Percentiles rank a stretch among this genome's conserved stretches.
phyloP scores from a whole-genome alignment of 2,888 invertebrate species.

The Eilema caniola region DNA sequence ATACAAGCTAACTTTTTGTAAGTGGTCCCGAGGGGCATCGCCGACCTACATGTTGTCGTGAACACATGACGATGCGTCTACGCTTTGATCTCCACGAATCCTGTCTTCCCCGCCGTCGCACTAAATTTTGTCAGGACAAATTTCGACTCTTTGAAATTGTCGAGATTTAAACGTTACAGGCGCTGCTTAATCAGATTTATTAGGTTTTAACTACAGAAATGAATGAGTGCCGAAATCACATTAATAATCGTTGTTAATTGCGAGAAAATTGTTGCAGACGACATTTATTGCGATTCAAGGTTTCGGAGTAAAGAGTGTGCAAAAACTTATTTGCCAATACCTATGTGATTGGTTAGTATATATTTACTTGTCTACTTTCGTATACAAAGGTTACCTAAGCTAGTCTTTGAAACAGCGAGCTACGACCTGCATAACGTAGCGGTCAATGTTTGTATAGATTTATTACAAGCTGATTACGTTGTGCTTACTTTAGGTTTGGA shows the following conservation, averaged over 20 bases:
- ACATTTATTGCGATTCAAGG: constrained; percentile 22
- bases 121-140: constrained; percentile 84
- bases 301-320: not conserved
- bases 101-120: constrained; percentile 62
- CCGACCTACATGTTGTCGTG: constrained; percentile 74
- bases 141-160: constrained; percentile 82
- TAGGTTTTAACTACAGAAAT: constrained; percentile 62
- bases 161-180: constrained; percentile 62
- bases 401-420: no score
- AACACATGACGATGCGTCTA: constrained; percentile 65
- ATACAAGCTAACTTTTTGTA: constrained; percentile 73
- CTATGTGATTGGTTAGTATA: not conserved
- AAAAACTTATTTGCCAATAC: not conserved
- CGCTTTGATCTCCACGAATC: constrained; percentile 69
- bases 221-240: constrained; percentile 53
- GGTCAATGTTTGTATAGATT: no score
- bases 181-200: constrained; percentile 79
- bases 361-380: not conserved
- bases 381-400: not conserved
- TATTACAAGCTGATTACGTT: no score
- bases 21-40: constrained; percentile 72
- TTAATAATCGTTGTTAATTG: constrained; percentile 60
- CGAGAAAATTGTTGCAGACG: constrained; percentile 46
- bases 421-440: not conserved
- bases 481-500: no score